These are phyloP conservation scores for Percina caprodes DNA, from an alignment of 2,113 vertebrate genomes.

Conservation along the genomic window DNA sequence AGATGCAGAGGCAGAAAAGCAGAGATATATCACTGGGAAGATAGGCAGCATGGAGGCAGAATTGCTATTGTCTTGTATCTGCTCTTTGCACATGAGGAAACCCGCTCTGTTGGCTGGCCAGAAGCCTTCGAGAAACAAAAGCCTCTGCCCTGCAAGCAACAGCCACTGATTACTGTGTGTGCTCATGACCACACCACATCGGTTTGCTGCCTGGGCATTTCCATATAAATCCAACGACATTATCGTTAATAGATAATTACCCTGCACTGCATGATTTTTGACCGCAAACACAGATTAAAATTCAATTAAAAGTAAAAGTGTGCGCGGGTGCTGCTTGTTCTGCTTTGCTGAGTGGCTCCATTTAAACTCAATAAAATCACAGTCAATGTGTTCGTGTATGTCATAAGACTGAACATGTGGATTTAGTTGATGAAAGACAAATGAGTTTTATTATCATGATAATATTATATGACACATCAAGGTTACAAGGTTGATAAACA, in stretches of 20 bases:
- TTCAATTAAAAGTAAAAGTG: slow-evolving; percentile 81
- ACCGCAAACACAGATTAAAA: slow-evolving; percentile 82
- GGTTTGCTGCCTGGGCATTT: slow-evolving; percentile 73
- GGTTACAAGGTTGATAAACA: slow-evolving; percentile 27
- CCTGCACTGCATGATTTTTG: slow-evolving; percentile 76
- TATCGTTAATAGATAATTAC: slow-evolving; percentile 82
- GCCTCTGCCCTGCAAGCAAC: slow-evolving; percentile 61
- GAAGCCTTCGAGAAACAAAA: slow-evolving; percentile 67
- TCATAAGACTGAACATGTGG: slow-evolving; percentile 37
- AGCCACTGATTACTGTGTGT: slow-evolving; percentile 62
- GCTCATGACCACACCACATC: slow-evolving; percentile 62
- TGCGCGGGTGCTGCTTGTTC: slow-evolving; percentile 59
- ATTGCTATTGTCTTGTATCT: slow-evolving; percentile 73
- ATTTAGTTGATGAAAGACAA: slow-evolving; percentile 26
- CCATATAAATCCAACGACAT: slow-evolving; percentile 80
- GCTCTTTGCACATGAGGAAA: slow-evolving; percentile 63
- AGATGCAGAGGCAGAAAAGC: slow-evolving; percentile 65
- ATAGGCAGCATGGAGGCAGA: slow-evolving; percentile 62
- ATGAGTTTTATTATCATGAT: slow-evolving; percentile 10
- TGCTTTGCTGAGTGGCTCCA: slow-evolving; percentile 71
- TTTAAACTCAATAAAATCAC: slow-evolving; percentile 69
- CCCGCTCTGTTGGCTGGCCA: slow-evolving; percentile 44
- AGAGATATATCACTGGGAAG: slow-evolving; percentile 71
- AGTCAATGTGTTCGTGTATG: slow-evolving; percentile 42
- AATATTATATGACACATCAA: neutral